These are phyloP conservation scores for Drosophila rubida DNA, from an alignment of 2,888 invertebrate species.

Conservation along the genomic window DNA sequence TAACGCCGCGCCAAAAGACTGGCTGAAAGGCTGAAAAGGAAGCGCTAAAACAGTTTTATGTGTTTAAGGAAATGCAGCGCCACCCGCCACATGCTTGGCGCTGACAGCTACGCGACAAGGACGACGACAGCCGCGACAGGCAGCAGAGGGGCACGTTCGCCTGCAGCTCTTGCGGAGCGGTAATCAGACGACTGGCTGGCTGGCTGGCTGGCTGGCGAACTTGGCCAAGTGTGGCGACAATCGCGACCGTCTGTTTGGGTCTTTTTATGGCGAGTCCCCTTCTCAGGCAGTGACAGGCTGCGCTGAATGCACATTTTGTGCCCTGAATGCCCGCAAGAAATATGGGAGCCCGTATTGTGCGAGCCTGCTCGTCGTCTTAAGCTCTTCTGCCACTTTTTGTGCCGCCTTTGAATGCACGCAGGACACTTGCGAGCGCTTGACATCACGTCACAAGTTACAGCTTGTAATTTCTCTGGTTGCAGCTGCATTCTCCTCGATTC, in stretches of 20 bases:
- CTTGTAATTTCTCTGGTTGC: constrained; percentile 8
- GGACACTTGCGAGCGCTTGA: constrained; percentile 43
- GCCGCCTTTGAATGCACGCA: constrained; percentile 47
- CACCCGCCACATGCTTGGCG: constrained; percentile 48
- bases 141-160: background rate
- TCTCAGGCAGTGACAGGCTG: constrained; percentile 27
- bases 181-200: constrained; percentile 56
- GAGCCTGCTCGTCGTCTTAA: constrained; percentile 17
- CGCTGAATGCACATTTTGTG: constrained; percentile 66
- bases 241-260: constrained; percentile 66
- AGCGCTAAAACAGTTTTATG: constrained; percentile 74
- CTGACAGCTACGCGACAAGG: constrained; percentile 59
- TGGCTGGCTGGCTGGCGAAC: constrained; percentile 39
- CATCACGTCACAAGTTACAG: constrained; percentile 57
- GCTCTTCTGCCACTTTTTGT: constrained; percentile 18
- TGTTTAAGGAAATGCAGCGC: constrained; percentile 71
- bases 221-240: constrained; percentile 70
- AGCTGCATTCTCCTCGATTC: constrained; percentile 25
- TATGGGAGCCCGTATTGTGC: constrained; percentile 62
- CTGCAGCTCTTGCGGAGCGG: constrained; percentile 35
- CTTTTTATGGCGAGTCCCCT: constrained; percentile 37
- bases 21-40: constrained; percentile 59
- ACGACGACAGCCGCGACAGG: constrained; percentile 18
- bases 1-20: constrained; percentile 62
- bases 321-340: constrained; percentile 62